These are phyloP conservation scores for Lepidostoma basale DNA, from an alignment of 1,140 invertebrate species.

Conservation along the genomic window DNA sequence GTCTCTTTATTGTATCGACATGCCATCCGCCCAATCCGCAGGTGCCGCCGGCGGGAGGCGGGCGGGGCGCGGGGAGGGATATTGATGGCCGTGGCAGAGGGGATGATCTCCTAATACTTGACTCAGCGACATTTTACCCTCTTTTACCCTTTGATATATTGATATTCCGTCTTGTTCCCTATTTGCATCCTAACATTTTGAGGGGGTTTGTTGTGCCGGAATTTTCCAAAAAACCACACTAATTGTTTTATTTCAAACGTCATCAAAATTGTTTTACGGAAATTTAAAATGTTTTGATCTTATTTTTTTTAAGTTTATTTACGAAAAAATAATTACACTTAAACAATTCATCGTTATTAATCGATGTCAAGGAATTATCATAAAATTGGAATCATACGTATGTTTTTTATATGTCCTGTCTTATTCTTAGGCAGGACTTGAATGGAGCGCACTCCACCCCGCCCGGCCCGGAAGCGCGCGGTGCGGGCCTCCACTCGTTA, in stretches of 20 bases:
- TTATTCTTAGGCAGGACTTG: too few relatives aligned
- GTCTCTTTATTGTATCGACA: background rate
- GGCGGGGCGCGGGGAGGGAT: background rate
- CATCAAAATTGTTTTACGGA: too few relatives aligned
- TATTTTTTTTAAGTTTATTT: too few relatives aligned
- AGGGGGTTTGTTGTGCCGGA: background rate
- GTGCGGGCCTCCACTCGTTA: background rate
- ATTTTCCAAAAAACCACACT: background rate
- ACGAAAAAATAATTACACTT: too few relatives aligned
- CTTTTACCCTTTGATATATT: slow-evolving; percentile 19
- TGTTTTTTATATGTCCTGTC: too few relatives aligned
- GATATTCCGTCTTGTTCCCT: background rate
- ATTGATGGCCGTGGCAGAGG: slow-evolving; percentile 7
- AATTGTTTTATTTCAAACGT: background rate
- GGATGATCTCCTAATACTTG: slow-evolving; percentile 4
- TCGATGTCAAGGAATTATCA: too few relatives aligned
- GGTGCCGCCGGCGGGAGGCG: background rate
- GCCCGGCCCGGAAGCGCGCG: background rate
- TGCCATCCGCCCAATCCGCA: background rate
- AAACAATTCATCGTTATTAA: too few relatives aligned
- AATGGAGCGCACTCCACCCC: too few relatives aligned
- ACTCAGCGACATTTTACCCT: slow-evolving; percentile 17
- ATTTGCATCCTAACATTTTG: background rate
- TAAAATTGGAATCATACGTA: too few relatives aligned
- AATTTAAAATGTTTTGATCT: too few relatives aligned